phyloP scores from a whole-genome alignment of 2,113 vertebrate genomes.

The Pantherophis guttatus region DNA sequence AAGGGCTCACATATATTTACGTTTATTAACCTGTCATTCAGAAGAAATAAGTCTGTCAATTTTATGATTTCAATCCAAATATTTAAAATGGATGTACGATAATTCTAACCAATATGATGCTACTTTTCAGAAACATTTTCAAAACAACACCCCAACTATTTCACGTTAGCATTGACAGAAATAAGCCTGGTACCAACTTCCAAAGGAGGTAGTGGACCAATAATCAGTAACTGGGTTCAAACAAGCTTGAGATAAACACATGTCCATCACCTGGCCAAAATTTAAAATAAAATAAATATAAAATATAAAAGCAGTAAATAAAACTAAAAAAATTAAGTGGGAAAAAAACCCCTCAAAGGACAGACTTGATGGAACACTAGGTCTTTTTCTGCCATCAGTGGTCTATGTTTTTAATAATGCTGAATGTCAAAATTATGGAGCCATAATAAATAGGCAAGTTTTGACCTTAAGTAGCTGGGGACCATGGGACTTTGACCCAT shows the following conservation, averaged over 20 bases:
- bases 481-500: neutral
- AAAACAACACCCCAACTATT: neutral
- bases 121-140: neutral
- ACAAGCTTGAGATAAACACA: no score
- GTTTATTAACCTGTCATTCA: constrained; percentile 38
- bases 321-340: neutral
- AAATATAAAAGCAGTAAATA: no score
- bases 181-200: no score
- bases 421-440: neutral
- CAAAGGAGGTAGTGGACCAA: no score
- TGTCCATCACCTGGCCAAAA: no score
- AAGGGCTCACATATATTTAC: neutral
- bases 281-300: no score
- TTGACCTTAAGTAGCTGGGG: neutral
- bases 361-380: no score
- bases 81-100: constrained; percentile 16
- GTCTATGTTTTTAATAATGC: neutral
- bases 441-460: neutral
- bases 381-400: no score
- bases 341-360: no score
- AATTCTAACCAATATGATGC: neutral
- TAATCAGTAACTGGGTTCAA: no score
- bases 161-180: neutral
- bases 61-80: constrained; percentile 32
- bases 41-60: constrained; percentile 54